Percentiles rank a stretch among this genome's conserved stretches.
These are phyloP conservation scores for Globodera rostochiensis DNA, from an alignment of 1,140 invertebrate genomes.

Conservation along the genomic window DNA sequence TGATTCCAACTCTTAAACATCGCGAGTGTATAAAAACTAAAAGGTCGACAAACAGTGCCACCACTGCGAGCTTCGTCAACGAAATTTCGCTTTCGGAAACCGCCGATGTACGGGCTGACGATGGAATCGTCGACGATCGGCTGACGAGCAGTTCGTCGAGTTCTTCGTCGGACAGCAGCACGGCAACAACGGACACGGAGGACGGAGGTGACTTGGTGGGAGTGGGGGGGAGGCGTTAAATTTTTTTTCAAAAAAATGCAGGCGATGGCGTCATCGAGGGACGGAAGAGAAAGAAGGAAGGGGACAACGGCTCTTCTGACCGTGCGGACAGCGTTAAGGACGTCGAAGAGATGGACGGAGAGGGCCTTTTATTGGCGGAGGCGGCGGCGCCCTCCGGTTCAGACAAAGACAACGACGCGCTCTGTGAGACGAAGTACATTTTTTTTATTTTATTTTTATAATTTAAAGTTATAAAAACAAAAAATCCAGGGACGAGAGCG, in stretches of 20 bases:
- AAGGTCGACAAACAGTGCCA: not conserved
- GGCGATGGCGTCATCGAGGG: not conserved
- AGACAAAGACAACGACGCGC: not conserved
- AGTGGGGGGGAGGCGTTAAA: not conserved
- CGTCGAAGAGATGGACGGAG: not conserved
- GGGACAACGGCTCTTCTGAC: not conserved
- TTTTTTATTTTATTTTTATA: not conserved
- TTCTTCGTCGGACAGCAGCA: constrained; percentile 14
- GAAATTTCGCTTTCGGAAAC: not conserved
- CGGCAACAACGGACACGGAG: constrained; percentile 6
- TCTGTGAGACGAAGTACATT: not conserved
- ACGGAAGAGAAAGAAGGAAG: not conserved
- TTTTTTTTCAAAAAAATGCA: not conserved
- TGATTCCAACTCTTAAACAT: no score
- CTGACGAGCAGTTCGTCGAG: constrained; percentile 21
- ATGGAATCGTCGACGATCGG: not conserved
- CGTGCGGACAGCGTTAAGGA: not conserved
- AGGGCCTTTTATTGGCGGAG: not conserved
- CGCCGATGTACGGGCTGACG: not conserved
- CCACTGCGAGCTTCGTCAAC: constrained; percentile 5
- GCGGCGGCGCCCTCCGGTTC: not conserved
- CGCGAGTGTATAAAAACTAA: not conserved
- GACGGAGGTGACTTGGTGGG: not conserved
- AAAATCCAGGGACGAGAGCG: constrained; percentile 1
- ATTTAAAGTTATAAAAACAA: not conserved